These are phyloP conservation scores for Ceratotherium simum DNA, from an alignment of 2,113 vertebrate species.

Conservation along the genomic window DNA sequence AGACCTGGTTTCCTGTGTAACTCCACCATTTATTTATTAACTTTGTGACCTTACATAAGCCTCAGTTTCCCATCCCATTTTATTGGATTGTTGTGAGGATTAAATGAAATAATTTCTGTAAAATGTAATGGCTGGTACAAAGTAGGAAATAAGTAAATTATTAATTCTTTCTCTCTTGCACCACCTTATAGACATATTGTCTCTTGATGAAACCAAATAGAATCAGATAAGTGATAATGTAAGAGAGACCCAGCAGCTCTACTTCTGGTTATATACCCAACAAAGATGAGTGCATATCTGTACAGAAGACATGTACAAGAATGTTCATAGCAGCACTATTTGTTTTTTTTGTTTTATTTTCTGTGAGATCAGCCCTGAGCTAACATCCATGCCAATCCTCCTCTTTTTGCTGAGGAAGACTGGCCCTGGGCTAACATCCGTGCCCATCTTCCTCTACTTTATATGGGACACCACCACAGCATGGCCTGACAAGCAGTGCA, in stretches of 20 bases:
- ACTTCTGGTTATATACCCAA: neutral
- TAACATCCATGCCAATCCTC: no score
- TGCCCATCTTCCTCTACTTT: no score
- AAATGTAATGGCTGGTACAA: constrained; percentile 14
- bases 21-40: neutral
- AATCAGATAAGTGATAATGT: neutral
- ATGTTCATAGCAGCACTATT: neutral
- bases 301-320: neutral
- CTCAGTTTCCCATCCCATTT: constrained; percentile 16
- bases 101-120: constrained; percentile 7
- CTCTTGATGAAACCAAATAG: neutral
- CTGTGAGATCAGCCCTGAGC: no score
- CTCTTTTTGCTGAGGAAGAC: no score
- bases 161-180: neutral
- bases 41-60: neutral
- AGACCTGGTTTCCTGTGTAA: neutral
- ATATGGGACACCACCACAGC: no score
- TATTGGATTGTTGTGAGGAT: neutral
- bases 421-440: no score
- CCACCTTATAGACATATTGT: neutral
- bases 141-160: constrained; percentile 31
- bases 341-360: neutral
- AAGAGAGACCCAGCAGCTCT: neutral
- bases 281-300: neutral
- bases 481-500: no score